Percentiles rank a stretch among this genome's conserved stretches.
Evolutionary conservation across 2,113 vertebrate genomes (phyloP).

Genomic region (Phrynosoma blainvillii): DNA sequence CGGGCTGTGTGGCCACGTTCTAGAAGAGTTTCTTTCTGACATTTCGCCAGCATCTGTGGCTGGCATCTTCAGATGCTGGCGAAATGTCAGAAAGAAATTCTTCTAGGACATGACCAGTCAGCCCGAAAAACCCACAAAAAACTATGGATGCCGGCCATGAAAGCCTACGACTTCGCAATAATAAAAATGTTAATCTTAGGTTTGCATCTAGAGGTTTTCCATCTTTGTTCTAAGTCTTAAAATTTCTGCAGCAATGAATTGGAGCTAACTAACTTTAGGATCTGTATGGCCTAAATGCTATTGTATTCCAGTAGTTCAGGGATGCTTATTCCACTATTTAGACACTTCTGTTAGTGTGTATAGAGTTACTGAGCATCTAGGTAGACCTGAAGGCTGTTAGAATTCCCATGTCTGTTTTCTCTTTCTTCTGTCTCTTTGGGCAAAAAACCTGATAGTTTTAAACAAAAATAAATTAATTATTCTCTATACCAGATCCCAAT

Average conservation of each 20-base stretch:
- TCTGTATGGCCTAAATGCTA: neutral
- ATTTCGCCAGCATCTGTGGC: too few species aligned
- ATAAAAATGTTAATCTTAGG: too few species aligned
- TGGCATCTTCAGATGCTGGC: too few species aligned
- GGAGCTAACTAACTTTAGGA: neutral
- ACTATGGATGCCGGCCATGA: too few species aligned
- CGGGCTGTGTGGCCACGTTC: too few species aligned
- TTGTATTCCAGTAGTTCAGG: neutral
- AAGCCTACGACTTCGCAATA: too few species aligned
- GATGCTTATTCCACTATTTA: neutral
- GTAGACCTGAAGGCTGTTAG: neutral
- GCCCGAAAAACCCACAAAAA: too few species aligned
- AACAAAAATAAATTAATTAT: constrained; percentile 73
- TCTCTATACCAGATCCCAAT: constrained; percentile 43
- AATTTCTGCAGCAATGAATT: neutral
- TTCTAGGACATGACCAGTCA: too few species aligned
- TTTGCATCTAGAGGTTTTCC: neutral
- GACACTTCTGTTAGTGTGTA: neutral
- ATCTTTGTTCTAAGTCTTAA: neutral
- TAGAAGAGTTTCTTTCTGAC: too few species aligned
- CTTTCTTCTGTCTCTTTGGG: constrained; percentile 6
- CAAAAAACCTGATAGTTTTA: constrained; percentile 37
- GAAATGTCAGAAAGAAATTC: too few species aligned
- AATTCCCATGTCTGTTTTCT: constrained; percentile 11
- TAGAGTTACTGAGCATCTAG: neutral